Percentiles rank a stretch among this genome's conserved stretches.
phyloP scores from a whole-genome alignment of 2,113 vertebrate genomes.

The Pyxicephalus adspersus region DNA sequence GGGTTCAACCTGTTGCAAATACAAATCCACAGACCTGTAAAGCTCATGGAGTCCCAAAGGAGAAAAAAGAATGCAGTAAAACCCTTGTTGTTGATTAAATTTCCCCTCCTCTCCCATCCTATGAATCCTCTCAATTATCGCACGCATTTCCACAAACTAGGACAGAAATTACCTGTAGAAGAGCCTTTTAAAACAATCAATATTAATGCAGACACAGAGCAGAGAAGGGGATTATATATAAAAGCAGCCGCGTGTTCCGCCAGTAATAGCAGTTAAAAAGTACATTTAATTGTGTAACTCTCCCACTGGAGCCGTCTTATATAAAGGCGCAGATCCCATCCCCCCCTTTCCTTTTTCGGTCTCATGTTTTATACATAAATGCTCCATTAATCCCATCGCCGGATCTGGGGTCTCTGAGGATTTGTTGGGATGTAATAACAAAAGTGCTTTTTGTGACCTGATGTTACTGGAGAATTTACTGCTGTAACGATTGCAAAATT shows the following conservation, averaged over 20 bases:
- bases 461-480: not conserved
- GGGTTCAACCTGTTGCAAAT: no score
- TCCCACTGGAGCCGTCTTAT: not conserved
- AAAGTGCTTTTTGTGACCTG: conserved; percentile 4
- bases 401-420: not conserved
- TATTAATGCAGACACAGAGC: conserved; percentile 22
- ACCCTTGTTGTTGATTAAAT: no score
- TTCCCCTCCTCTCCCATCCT: no score
- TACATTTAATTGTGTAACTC: conserved; percentile 10
- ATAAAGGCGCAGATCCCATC: no score
- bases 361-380: conserved; percentile 21
- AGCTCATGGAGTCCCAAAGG: no score
- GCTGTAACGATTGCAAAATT: not conserved
- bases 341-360: no score
- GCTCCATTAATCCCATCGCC: conserved; percentile 17
- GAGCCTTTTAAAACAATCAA: not conserved
- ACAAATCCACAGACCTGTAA: no score
- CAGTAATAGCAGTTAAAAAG: conserved; percentile 8
- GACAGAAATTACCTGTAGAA: no score
- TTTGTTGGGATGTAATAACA: conserved; percentile 35
- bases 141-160: no score
- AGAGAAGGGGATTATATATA: not conserved
- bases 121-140: no score
- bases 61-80: no score
- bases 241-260: conserved; percentile 1